Conservation (phyloP, 2,113 vertebrate genomes). For the Choloepus hoffmanni region DNA sequence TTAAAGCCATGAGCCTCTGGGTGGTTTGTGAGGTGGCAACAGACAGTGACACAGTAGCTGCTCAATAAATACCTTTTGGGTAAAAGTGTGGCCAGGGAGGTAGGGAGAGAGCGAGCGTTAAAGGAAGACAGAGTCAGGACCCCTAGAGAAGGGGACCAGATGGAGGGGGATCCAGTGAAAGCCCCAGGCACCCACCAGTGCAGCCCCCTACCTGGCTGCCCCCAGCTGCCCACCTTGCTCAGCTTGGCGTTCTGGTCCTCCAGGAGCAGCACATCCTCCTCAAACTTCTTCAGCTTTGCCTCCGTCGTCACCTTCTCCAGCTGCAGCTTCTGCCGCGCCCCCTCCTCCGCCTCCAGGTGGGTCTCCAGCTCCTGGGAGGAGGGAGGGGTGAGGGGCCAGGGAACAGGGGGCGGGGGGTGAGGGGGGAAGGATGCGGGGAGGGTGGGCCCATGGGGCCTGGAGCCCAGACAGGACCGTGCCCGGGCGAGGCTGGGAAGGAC, state of each 20-base stretch:
- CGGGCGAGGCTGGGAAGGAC: not conserved
- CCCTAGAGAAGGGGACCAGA: too few species aligned
- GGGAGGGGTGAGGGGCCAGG: accelerated
- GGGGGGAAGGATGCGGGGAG: not conserved
- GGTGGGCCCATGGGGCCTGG: not conserved
- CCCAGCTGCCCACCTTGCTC: constrained; percentile 84
- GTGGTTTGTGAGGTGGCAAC: too few species aligned
- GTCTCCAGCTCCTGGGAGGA: constrained; percentile 91
- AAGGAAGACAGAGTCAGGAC: not conserved
- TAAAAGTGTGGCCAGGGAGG: too few species aligned
- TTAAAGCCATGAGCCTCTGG: too few species aligned
- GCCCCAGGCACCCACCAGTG: not conserved
- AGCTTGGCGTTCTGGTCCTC: constrained; percentile 92
- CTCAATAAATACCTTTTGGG: too few species aligned
- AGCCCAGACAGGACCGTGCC: not conserved
- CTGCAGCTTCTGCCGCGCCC: constrained; percentile 92
- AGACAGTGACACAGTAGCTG: too few species aligned
- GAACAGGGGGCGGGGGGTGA: not conserved
- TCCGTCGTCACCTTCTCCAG: constrained; percentile 94
- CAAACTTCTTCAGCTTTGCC: constrained; percentile 92
- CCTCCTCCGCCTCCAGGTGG: constrained; percentile 94
- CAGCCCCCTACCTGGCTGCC: accelerated
- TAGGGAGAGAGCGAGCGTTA: too few species aligned
- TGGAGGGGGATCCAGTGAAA: too few species aligned
- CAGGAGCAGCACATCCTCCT: constrained; percentile 87